Base-by-base conservation (phyloP, 1,140 invertebrate genomes). In the Papilio aristodemus region DNA sequence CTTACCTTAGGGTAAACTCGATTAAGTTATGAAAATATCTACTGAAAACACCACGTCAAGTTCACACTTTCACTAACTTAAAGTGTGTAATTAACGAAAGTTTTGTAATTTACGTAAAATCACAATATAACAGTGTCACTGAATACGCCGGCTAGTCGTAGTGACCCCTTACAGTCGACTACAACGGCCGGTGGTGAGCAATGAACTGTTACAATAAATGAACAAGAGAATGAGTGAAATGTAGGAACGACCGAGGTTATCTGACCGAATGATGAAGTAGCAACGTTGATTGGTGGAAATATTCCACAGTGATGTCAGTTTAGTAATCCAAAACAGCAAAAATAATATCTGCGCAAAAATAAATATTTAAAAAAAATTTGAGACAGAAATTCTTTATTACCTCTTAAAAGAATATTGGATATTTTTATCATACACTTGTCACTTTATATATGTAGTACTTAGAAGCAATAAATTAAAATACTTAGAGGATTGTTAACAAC, bases 131-230 rank as follows among this genome's bases (percentile, higher is more conserved):
- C 68, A 80, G 67, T 72, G 50, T 74, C 84, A 88, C 83, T 81
- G 71, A 83, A 87, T 80, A 81, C 43, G 80, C 85, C 87, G 85
- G 86, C 77, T 73, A 80, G 37, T 70, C 68, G 81, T 85, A 89
- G 84, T 85, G 86, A 86, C 84, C 74, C 72, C 69, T 77, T 71
- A 68, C 69, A 87, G 85, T 83, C 87, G 84, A 90, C 86, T 90
- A 88, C 84, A 67, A 75, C 32, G 63, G 71, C 86, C 86, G 83
- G 86, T 78, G 73, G 67, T 72, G 64, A 82, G 81, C 88, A 83
- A 89, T 72, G 76, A 75, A 90, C 14, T 57, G 60, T 8, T 17
- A 0, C 25, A 60, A 68, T 54, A 36, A 63, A 17, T 19, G 38
- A 67, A 41, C 37, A 32, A 32, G 27, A 32, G 27, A 67, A 66